phyloP scores from a whole-genome alignment of 2,113 vertebrate genomes.

The Anolis carolinensis region DNA sequence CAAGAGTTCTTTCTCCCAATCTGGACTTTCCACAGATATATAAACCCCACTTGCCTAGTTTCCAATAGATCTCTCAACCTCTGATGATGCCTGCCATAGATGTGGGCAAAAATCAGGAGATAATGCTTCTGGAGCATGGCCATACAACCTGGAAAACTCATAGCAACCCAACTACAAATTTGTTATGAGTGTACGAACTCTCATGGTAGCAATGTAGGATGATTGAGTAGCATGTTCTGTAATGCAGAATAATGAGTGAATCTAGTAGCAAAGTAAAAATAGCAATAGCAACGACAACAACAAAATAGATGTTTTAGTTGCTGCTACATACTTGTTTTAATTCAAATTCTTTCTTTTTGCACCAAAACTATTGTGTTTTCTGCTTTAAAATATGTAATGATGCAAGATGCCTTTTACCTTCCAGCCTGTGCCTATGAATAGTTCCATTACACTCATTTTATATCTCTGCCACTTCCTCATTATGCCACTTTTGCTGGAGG shows the following conservation, averaged over 20 bases:
- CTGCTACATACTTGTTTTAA: no score
- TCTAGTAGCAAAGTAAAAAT: neutral
- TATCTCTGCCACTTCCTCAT: constrained; percentile 18
- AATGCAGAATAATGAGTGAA: neutral
- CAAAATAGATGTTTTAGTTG: neutral
- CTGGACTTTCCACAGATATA: no score
- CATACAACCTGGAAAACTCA: no score
- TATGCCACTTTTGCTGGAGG: constrained; percentile 17
- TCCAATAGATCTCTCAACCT: no score
- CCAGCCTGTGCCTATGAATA: neutral
- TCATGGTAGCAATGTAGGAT: no score
- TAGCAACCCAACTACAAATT: no score
- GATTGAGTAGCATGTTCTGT: neutral
- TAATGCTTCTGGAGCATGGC: no score
- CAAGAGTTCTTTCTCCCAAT: no score
- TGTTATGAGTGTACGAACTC: no score
- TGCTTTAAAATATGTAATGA: neutral
- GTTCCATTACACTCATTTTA: neutral
- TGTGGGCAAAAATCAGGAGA: no score
- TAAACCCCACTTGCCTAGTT: no score
- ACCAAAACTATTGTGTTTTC: neutral
- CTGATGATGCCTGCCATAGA: no score
- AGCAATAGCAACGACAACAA: neutral
- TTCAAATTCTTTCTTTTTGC: neutral
- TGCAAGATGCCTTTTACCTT: constrained; percentile 32